Evolutionary conservation across 92 coral and sea anemone species (phyloP).

Genomic region (Bergia puertoricense): DNA sequence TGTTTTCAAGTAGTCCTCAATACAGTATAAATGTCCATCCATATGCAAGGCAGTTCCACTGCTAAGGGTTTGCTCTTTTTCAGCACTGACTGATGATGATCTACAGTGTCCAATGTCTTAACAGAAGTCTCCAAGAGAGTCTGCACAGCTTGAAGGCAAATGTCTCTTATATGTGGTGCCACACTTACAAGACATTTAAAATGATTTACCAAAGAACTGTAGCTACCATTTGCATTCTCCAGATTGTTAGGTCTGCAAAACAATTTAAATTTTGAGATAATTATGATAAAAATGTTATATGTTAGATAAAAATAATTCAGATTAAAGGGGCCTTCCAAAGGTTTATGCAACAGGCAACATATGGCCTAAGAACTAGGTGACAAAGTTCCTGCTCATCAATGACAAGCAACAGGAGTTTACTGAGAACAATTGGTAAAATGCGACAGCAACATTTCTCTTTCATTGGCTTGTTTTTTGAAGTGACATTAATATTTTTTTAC

Average conservation of each 20-base stretch:
- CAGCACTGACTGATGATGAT: not conserved
- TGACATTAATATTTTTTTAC: too few species aligned
- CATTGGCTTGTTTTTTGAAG: too few species aligned
- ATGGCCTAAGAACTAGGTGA: too few species aligned
- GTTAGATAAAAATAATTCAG: too few species aligned
- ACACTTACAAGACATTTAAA: slow-evolving; percentile 16
- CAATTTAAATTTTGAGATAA: not conserved
- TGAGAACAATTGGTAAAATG: too few species aligned
- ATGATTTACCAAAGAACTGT: not conserved
- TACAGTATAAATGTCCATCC: slow-evolving; percentile 2
- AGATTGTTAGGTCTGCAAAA: slow-evolving; percentile 1
- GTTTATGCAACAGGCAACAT: too few species aligned
- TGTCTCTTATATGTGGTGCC: slow-evolving; percentile 25
- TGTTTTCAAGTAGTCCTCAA: not conserved
- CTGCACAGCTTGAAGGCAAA: slow-evolving; percentile 24
- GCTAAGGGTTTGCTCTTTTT: not conserved
- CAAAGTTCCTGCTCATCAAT: too few species aligned
- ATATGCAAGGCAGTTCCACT: slow-evolving; percentile 8
- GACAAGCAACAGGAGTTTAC: too few species aligned
- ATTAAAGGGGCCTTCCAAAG: too few species aligned
- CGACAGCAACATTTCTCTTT: too few species aligned
- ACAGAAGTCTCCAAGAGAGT: not conserved
- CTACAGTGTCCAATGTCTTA: not conserved
- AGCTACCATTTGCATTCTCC: slow-evolving; percentile 21
- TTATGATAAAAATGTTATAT: not conserved